Evolutionary conservation across 2,113 vertebrate genomes (phyloP).

Genomic region (Polypterus senegalus): DNA sequence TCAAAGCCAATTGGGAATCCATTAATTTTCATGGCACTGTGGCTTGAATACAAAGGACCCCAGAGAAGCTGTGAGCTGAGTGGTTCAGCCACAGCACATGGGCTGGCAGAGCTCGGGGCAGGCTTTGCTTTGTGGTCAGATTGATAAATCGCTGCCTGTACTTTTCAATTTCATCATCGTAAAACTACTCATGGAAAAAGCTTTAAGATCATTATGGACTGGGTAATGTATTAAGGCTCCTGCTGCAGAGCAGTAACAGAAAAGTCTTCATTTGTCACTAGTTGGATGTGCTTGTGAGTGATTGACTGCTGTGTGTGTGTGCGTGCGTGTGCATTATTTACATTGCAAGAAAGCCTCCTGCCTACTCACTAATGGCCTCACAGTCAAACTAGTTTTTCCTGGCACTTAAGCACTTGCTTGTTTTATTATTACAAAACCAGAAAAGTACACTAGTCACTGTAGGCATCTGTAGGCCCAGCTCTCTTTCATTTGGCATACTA

Average conservation of each 20-base stretch:
- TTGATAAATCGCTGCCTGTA: constrained; percentile 15
- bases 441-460: too few species aligned
- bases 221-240: not conserved
- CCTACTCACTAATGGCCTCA: too few species aligned
- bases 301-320: not conserved
- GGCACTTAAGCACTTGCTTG: too few species aligned
- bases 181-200: constrained; percentile 3
- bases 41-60: not conserved
- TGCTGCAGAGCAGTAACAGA: not conserved
- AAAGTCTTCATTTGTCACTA: constrained; percentile 2
- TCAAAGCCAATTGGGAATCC: not conserved
- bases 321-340: too few species aligned
- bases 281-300: not conserved
- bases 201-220: constrained; percentile 1
- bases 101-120: not conserved
- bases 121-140: not conserved
- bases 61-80: not conserved
- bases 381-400: too few species aligned
- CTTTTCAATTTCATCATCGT: constrained; percentile 14
- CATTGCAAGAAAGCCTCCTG: too few species aligned
- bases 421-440: too few species aligned
- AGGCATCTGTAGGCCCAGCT: too few species aligned
- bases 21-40: not conserved
- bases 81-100: not conserved
- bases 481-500: too few species aligned